Base-by-base conservation (phyloP, 2,113 vertebrate species). In the Okapia johnstoni region DNA sequence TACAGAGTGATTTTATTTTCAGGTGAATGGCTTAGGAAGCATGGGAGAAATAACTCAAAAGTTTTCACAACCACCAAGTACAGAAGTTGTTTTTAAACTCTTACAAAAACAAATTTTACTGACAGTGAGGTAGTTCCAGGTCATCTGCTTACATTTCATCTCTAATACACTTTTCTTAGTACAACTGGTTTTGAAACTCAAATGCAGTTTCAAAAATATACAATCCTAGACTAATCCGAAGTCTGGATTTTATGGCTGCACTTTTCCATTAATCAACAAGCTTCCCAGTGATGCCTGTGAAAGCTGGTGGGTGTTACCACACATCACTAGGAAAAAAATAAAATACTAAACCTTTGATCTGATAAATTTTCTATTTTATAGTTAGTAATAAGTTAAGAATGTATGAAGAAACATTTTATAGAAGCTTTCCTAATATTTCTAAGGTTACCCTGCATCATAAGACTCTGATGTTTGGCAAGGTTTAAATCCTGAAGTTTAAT, bases 101-200 rank as follows among this genome's bases (percentile, higher is more conserved):
- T 70, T 54, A 40, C 79, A 92, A 76, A 96, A 61, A 54, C 40
- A 92, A 84, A 70, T 85, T 77, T 93, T 63, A 94, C 54, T 48
- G 77, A 88, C 57, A 81, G 23, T 94, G 98, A 98, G 97, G 96
- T 97, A 96, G 97, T 40, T 95, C 77, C 13, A 92, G 77, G 85
- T 93, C 73, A 97, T 52, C 79, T 90, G 91, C 76, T 88, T 81
- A 83, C 21, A 87, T 61, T 87, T 95, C 79, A 89, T 73, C 55
- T 63, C 87, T 15, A 90, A 90, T 90, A 96, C 63, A 91, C 58
- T 94, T 43, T 94, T 90, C 57, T 88, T 86, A 90, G 33, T 66
- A 33, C 26, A 96, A 95, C 11, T 66, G 25, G 73, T 15, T 84
- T 95, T 80, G 85, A 96, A 26, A 96, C 46, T 73, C 61, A 85